Base-by-base conservation (phyloP, 2,797 vertebrate species). In the Harpagifer antarcticus region DNA sequence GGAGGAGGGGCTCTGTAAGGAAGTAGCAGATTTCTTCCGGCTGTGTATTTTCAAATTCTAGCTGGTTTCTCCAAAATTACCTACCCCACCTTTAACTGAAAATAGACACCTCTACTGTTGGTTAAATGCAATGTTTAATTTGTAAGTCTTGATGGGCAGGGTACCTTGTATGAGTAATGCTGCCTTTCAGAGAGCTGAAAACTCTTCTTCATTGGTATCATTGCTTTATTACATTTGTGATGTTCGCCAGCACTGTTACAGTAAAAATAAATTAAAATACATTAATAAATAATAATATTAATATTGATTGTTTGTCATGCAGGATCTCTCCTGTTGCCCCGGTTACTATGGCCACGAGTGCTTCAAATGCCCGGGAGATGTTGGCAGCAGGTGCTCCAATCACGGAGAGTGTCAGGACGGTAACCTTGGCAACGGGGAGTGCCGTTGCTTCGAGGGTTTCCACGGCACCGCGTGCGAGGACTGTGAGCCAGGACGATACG, bases 321-420 rank as follows among this genome's bases (percentile, higher is more conserved):
- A 95, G 98, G 96, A 95, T 12, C 95, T 94, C 0, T 68, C 95
- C 53, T 99, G 98, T 88, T 99, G 98, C 83, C 91, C 94, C 0
- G 98, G 98, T 68, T 99, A 96, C 90, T 99, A 95, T 0, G 97
- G 98, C n/a, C 93, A 91, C 0, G 94, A 96, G 84, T 99, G 98
- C 0, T 96, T 95, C 73, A 96, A 95, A 49, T 99, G 98, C 85
- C 98, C 97, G 0, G 97, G 98, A 48, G 95, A 92, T 0, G 69
- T 92, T 0, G 96, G 94, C 62, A 95, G 84, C 37, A 94, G 94
- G 94, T 99, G 98, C 92, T 98, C 95, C 0, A 95, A 95, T 87
- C 96, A 98, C 0, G 98, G 98, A 4, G 92, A 93, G 58, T 99
- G 98, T 89, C 90, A 95, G 88, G 98, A 99, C 1, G 93, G 96